Base-by-base conservation (phyloP, 2,113 vertebrate genomes). In the Calidris pygmaea region DNA sequence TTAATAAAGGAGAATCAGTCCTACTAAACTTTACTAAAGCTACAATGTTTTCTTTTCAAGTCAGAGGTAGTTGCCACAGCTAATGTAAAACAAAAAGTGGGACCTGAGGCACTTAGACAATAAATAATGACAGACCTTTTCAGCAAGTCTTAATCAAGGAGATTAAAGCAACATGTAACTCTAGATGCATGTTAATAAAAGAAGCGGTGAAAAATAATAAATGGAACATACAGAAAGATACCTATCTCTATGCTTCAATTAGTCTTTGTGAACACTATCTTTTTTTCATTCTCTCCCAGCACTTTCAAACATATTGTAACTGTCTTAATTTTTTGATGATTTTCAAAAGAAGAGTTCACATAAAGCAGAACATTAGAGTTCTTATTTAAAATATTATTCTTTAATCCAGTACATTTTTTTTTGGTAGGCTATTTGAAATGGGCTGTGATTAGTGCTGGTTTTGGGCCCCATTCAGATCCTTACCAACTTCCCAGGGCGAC, bases 121-220 rank as follows among this genome's bases (percentile, higher is more conserved):
- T 98, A 98, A 98, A 99, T 98, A 98, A 97, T 85, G 98, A 98
- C 98, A 97, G 68, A 97, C 97, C 95, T 98, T 99, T 98, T 99
- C 98, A 99, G 98, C 98, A 97, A 97, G 91, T 98, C 98, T 98
- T 99, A 98, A 99, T 99, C 98, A 98, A 98, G 59, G 92, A 98
- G 98, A 99, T 98, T 99, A 99, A 98, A 97, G 97, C 94, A 96
- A 97, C 97, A 91, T 96, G 98, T 98, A 98, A 99, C 96, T 96
- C 97, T 97, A 98, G 98, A 98, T 96, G 94, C 97, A 96, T 96
- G 95, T 97, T 98, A 98, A 99, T 99, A 98, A 98, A 98, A 97
- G 94, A 97, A 97, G 97, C 88, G 92, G 78, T 97, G 98, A 98
- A 98, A 98, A 98, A 97, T 93, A 97, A 97, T 97, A 98, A 98